These are phyloP conservation scores for Delichon dasypus DNA, from an alignment of 2,797 vertebrate genomes.

Conservation along the genomic window DNA sequence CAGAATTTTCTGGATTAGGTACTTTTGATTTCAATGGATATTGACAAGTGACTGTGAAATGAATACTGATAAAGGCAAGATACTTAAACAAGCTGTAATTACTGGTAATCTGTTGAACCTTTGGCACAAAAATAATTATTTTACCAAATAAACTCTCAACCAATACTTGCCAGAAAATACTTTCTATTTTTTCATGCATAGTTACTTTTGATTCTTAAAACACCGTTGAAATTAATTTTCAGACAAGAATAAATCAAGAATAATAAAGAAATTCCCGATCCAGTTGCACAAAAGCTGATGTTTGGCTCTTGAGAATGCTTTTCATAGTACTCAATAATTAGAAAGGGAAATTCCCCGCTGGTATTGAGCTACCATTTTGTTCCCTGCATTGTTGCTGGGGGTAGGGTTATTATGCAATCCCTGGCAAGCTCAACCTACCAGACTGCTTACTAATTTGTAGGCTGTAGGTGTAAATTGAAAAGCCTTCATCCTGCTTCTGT, in stretches of 20 bases:
- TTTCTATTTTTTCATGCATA: neutral
- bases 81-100: neutral
- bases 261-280: neutral
- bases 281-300: neutral
- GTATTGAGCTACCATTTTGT: slow-evolving; percentile 55
- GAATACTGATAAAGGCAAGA: neutral
- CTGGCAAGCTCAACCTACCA: slow-evolving; percentile 46
- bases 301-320: slow-evolving; percentile 17
- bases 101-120: neutral
- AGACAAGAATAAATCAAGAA: neutral
- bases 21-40: neutral
- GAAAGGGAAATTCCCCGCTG: slow-evolving; percentile 54
- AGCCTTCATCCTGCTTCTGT: slow-evolving; percentile 57
- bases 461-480: slow-evolving; percentile 65
- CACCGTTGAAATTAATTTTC: neutral
- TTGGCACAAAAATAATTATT: neutral
- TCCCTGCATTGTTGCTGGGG: slow-evolving; percentile 27
- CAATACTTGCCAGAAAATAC: neutral
- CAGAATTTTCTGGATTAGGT: neutral
- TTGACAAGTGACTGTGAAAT: neutral
- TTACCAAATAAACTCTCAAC: neutral
- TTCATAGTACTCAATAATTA: slow-evolving; percentile 21
- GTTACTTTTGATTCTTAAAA: neutral
- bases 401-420: slow-evolving; percentile 53
- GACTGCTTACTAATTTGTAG: slow-evolving; percentile 64